These are phyloP conservation scores for Platerodrilus igneus DNA, from an alignment of 2,888 invertebrate genomes.

Conservation along the genomic window DNA sequence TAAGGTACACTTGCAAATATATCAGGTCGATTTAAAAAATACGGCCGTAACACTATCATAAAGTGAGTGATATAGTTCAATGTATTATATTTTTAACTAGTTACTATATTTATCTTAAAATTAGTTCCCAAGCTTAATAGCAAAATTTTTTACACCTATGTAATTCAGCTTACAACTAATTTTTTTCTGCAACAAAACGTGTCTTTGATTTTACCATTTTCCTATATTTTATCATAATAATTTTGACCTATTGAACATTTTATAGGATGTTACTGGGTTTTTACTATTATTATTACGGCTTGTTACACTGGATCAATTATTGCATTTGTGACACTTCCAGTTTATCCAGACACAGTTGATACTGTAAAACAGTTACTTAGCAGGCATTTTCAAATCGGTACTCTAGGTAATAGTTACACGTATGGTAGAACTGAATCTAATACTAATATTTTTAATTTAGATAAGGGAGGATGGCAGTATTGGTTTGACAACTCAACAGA, in stretches of 20 bases:
- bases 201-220: too few relatives aligned
- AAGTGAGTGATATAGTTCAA: too few relatives aligned
- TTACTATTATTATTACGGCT: slow-evolving; percentile 78
- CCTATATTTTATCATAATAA: background rate
- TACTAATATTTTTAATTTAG: slow-evolving; percentile 48
- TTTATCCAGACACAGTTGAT: slow-evolving; percentile 71
- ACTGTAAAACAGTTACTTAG: slow-evolving; percentile 61
- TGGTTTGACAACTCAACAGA: slow-evolving; percentile 72
- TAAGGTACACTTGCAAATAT: too few relatives aligned
- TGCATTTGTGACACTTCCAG: slow-evolving; percentile 75
- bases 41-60: too few relatives aligned
- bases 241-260: slow-evolving; percentile 14
- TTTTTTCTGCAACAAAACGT: too few relatives aligned
- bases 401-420: slow-evolving; percentile 56
- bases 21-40: too few relatives aligned
- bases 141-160: too few relatives aligned
- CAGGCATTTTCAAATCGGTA: slow-evolving; percentile 67
- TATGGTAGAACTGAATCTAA: background rate
- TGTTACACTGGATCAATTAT: slow-evolving; percentile 82
- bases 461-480: slow-evolving; percentile 70
- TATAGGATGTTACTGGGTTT: slow-evolving; percentile 76
- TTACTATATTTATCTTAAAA: too few relatives aligned
- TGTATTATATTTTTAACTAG: too few relatives aligned
- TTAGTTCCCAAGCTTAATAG: too few relatives aligned
- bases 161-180: too few relatives aligned